Conservation (phyloP, 2,888 invertebrate species). For the Clistopyga incitator region DNA sequence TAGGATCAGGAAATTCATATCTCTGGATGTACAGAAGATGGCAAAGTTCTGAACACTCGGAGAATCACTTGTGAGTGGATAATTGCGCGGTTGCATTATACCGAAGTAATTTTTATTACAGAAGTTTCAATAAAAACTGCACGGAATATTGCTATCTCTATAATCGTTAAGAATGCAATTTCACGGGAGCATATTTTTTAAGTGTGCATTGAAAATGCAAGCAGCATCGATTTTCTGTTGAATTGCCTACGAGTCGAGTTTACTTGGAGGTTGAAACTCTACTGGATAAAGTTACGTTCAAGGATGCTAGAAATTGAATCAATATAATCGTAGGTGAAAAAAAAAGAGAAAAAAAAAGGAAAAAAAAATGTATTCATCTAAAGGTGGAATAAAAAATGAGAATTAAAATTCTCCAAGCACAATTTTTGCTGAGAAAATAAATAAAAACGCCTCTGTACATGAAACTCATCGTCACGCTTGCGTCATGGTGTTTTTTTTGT, state of each 20-base stretch:
- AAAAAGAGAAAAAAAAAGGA: too few relatives aligned
- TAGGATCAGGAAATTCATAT: background rate
- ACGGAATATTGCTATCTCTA: background rate
- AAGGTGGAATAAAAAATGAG: background rate
- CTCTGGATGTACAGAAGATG: background rate
- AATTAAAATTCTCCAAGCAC: background rate
- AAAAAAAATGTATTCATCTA: too few relatives aligned
- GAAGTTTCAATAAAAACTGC: background rate
- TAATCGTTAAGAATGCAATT: background rate
- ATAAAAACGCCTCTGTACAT: background rate
- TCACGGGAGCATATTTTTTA: too few relatives aligned
- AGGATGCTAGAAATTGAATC: background rate
- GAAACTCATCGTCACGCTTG: slow-evolving; percentile 2
- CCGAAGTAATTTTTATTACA: background rate
- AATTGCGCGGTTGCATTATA: background rate
- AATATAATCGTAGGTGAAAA: background rate
- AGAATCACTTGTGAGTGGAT: background rate
- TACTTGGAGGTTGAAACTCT: background rate
- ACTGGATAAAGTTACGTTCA: background rate
- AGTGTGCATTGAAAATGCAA: background rate
- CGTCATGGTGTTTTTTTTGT: background rate
- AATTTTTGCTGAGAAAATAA: background rate
- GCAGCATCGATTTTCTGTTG: background rate
- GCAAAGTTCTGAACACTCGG: background rate
- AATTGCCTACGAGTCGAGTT: background rate